Evolutionary conservation across 2,888 invertebrate genomes (phyloP).

Genomic region (Stramonita haemastoma): DNA sequence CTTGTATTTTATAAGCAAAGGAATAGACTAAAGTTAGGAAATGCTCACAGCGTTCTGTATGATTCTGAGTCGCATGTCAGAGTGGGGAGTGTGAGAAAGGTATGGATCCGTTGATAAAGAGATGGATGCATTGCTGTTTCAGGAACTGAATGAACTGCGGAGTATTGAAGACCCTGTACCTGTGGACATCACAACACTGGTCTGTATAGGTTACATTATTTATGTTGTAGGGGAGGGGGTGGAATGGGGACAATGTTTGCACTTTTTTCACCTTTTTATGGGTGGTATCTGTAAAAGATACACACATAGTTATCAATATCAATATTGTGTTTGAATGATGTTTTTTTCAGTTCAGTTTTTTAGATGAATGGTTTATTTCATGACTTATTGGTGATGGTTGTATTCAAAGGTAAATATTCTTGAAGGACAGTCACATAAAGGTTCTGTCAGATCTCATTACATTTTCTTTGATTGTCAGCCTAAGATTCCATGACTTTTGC

Average conservation of each 20-base stretch:
- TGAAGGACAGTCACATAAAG: too few species aligned
- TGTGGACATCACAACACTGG: constrained; percentile 74
- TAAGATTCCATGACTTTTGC: too few species aligned
- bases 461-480: too few species aligned
- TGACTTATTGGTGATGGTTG: too few species aligned
- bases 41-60: too few species aligned
- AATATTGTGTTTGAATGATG: background rate
- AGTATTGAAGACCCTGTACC: constrained; percentile 74
- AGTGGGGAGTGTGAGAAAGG: too few species aligned
- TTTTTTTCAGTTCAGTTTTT: background rate
- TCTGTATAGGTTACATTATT: constrained; percentile 53
- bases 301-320: background rate
- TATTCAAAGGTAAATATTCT: too few species aligned
- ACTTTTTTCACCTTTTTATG: background rate
- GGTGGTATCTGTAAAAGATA: background rate
- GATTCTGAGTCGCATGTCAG: too few species aligned
- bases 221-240: constrained; percentile 64
- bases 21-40: too few species aligned
- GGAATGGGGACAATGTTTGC: constrained; percentile 58
- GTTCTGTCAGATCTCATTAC: too few species aligned
- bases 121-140: constrained; percentile 35
- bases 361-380: background rate
- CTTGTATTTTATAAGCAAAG: too few species aligned
- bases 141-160: constrained; percentile 73
- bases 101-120: too few species aligned